phyloP scores from a whole-genome alignment of 2,113 vertebrate genomes.

The human region GRCh38 chr2:55288001-55288500 shows the following conservation, averaged over 20 bases:
- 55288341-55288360: slow-evolving; percentile 74
- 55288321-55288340: slow-evolving; percentile 70
- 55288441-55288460: slow-evolving; percentile 67
- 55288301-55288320: slow-evolving; percentile 73
- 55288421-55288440: slow-evolving; percentile 55
- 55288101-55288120: slow-evolving; percentile 86
- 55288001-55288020: slow-evolving; percentile 26
- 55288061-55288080: slow-evolving; percentile 76
- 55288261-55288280: slow-evolving; percentile 78
- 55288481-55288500: slow-evolving; percentile 42
- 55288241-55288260: slow-evolving; percentile 86
- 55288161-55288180: slow-evolving; percentile 85
- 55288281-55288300: slow-evolving; percentile 81
- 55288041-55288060: slow-evolving; percentile 42
- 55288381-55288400: slow-evolving; percentile 68
- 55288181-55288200: slow-evolving; percentile 81
- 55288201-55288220: slow-evolving; percentile 83
- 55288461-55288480: slow-evolving; percentile 71
- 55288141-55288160: slow-evolving; percentile 77
- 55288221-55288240: slow-evolving; percentile 85
- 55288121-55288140: slow-evolving; percentile 85
- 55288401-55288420: slow-evolving; percentile 68
- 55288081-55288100: slow-evolving; percentile 80
- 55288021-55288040: slow-evolving; percentile 49
- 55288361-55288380: slow-evolving; percentile 62